Percentiles rank a stretch among this genome's conserved stretches.
Conservation (phyloP, 2,888 invertebrate genomes). For the Flexamia atlantica region DNA sequence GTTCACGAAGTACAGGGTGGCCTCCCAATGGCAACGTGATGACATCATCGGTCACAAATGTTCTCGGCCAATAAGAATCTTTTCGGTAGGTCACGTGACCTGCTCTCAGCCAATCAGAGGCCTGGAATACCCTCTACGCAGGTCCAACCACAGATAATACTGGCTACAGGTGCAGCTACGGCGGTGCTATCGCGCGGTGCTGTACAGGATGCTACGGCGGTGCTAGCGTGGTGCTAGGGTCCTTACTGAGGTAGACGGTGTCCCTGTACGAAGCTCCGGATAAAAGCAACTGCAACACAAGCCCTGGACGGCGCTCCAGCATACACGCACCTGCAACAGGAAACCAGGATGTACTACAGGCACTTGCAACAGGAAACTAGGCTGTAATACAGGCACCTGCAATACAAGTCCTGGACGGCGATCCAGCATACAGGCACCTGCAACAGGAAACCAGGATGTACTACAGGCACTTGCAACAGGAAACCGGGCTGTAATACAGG, state of each 20-base stretch:
- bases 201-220: background rate
- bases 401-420: conserved; percentile 70
- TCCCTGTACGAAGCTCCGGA: conserved; percentile 70
- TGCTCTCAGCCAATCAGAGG: too few species aligned
- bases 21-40: too few species aligned
- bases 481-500: too few species aligned
- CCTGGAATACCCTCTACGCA: too few species aligned
- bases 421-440: conserved; percentile 70
- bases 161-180: background rate
- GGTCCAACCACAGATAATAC: too few species aligned
- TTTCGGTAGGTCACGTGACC: too few species aligned
- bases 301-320: conserved; percentile 70
- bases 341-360: background rate
- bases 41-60: too few species aligned
- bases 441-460: conserved; percentile 24
- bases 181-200: background rate
- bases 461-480: background rate
- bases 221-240: background rate
- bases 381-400: conserved; percentile 60
- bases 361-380: background rate
- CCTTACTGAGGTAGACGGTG: conserved; percentile 65
- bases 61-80: too few species aligned
- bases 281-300: conserved; percentile 71
- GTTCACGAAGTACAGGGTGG: too few species aligned
- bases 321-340: conserved; percentile 68